A percentile compares a stretch with the other conserved stretches of the same genome.
Conservation (phyloP, 2,113 vertebrate species). For the Fulica atra region DNA sequence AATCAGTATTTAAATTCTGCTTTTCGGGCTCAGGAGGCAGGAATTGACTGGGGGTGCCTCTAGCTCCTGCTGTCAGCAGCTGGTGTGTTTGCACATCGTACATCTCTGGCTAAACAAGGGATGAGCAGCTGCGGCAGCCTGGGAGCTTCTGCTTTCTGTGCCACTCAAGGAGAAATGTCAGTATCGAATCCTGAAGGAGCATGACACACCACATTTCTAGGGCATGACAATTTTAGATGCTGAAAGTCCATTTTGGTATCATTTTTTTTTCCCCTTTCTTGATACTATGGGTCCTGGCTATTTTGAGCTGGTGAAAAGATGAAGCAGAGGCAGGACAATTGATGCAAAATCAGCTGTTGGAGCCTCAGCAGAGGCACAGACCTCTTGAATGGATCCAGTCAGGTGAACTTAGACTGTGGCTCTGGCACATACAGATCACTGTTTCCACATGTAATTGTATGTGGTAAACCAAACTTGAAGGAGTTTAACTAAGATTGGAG, state of each 20-base stretch:
- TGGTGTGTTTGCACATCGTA: not conserved
- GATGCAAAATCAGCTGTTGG: not conserved
- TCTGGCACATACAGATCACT: not conserved
- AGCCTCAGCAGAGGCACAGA: not conserved
- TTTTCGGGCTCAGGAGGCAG: not conserved
- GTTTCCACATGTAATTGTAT: not conserved
- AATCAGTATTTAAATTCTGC: not conserved
- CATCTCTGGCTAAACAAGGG: not conserved
- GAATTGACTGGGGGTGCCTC: not conserved
- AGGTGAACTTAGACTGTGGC: not conserved
- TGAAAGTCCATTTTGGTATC: not conserved
- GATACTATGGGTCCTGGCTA: not conserved
- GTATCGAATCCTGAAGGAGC: not conserved
- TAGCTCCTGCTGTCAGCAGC: not conserved
- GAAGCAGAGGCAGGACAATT: not conserved
- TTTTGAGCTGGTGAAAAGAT: not conserved
- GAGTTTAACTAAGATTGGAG: not conserved
- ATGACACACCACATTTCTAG: not conserved
- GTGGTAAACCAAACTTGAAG: not conserved
- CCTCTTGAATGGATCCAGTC: not conserved
- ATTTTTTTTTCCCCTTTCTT: not conserved
- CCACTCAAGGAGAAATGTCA: not conserved
- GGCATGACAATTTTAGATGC: not conserved
- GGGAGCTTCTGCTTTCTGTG: not conserved
- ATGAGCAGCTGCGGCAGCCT: rapidly evolving